These are phyloP conservation scores for Premnoplex brunnescens DNA, from an alignment of 2,797 vertebrate genomes.

Conservation along the genomic window DNA sequence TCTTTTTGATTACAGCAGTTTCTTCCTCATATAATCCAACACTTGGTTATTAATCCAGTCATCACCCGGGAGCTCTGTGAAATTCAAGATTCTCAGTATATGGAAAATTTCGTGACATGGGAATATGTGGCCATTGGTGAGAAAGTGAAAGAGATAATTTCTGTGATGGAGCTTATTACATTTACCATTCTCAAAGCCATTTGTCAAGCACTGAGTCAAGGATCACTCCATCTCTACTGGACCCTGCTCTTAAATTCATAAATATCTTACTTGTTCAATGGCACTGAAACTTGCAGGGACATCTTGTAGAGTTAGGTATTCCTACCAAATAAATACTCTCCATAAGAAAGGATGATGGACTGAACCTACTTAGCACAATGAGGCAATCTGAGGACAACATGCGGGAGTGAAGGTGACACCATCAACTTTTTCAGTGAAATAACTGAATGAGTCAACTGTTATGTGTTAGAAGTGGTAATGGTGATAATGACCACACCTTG, in stretches of 20 bases:
- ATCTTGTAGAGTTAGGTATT: not conserved
- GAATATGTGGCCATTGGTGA: not conserved
- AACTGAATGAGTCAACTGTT: not conserved
- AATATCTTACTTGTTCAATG: not conserved
- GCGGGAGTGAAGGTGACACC: not conserved
- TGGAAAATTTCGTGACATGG: not conserved
- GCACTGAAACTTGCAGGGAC: not conserved
- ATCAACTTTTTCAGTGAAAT: not conserved
- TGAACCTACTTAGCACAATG: not conserved
- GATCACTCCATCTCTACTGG: not conserved
- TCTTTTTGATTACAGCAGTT: not conserved
- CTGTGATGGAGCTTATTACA: not conserved
- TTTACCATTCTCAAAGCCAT: not conserved
- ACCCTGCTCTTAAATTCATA: not conserved
- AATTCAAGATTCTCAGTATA: not conserved
- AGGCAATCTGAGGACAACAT: not conserved
- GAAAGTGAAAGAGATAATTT: not conserved
- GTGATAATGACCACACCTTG: not conserved
- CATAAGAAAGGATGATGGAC: not conserved
- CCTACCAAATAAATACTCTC: not conserved
- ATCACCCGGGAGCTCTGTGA: not conserved
- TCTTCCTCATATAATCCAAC: not conserved
- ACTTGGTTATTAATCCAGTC: not conserved
- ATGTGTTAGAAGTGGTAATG: not conserved
- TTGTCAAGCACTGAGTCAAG: not conserved